Conservation (phyloP, 2,797 vertebrate genomes). For the Hippopotamyrus pictus region DNA sequence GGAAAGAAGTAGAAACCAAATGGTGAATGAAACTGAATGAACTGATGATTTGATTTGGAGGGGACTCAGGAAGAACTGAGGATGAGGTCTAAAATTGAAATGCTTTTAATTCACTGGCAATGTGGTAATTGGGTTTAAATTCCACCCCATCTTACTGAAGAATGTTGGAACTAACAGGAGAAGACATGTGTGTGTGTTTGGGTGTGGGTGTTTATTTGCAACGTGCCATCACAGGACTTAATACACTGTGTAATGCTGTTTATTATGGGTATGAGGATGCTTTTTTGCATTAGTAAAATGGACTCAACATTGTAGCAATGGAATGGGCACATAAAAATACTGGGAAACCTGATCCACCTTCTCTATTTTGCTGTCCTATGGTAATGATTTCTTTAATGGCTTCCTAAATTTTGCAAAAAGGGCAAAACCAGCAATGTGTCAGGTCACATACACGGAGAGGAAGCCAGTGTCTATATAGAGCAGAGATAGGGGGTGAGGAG, state of each 20-base stretch:
- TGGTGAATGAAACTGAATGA: background rate
- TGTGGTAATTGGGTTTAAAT: slow-evolving; percentile 20
- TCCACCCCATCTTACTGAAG: slow-evolving; percentile 7
- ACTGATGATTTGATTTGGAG: background rate
- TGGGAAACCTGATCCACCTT: slow-evolving; percentile 68
- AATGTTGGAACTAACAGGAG: slow-evolving; percentile 14
- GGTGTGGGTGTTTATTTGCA: slow-evolving; percentile 17
- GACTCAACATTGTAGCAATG: slow-evolving; percentile 74
- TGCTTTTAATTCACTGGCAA: slow-evolving; percentile 12
- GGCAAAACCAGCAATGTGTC: slow-evolving; percentile 71
- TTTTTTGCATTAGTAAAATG: slow-evolving; percentile 67
- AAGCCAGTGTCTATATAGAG: slow-evolving; percentile 43
- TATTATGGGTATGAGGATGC: slow-evolving; percentile 56
- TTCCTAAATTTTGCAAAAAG: slow-evolving; percentile 88
- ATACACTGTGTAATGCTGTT: slow-evolving; percentile 54
- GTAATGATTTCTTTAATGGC: slow-evolving; percentile 93
- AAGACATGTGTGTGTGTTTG: slow-evolving; percentile 9
- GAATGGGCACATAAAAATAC: slow-evolving; percentile 77
- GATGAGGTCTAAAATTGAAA: slow-evolving; percentile 2
- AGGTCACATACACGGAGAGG: slow-evolving; percentile 76
- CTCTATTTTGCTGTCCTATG: slow-evolving; percentile 27
- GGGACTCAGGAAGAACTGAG: background rate
- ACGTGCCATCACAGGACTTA: slow-evolving; percentile 32
- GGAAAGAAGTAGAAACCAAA: background rate
- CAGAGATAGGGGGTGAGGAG: background rate